These are phyloP conservation scores for Agapornis canus DNA, from an alignment of 2,797 vertebrate genomes.

Conservation along the genomic window DNA sequence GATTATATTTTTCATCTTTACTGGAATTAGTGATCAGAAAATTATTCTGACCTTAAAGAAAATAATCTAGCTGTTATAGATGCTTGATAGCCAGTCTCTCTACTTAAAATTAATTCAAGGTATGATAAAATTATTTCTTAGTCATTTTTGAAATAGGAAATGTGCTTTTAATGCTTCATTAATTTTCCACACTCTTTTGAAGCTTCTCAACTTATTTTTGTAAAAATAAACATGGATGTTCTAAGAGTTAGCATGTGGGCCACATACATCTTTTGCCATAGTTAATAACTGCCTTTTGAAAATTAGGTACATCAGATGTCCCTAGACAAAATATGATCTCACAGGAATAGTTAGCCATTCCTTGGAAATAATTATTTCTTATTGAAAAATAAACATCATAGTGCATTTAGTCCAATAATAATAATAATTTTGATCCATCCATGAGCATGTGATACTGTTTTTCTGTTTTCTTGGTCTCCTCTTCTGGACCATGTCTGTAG, in stretches of 20 bases:
- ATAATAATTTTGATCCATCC: background rate
- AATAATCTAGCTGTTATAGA: background rate
- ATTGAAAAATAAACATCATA: background rate
- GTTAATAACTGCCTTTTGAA: background rate
- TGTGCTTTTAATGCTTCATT: background rate
- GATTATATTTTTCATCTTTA: constrained; percentile 2
- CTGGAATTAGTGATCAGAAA: background rate
- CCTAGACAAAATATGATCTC: background rate
- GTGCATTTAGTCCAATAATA: background rate
- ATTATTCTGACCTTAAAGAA: background rate
- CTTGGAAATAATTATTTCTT: background rate
- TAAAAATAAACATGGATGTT: background rate
- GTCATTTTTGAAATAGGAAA: background rate
- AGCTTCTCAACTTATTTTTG: background rate
- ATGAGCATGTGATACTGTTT: background rate
- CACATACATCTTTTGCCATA: background rate
- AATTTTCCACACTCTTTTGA: background rate
- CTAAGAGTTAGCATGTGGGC: background rate
- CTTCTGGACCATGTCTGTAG: background rate
- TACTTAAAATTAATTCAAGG: background rate
- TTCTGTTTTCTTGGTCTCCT: background rate
- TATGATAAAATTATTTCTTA: background rate
- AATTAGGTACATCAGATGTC: background rate
- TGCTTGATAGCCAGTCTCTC: background rate
- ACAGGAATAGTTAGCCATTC: background rate